These are phyloP conservation scores for Penaeus japonicus DNA, from an alignment of 1,140 invertebrate species.

Conservation along the genomic window DNA sequence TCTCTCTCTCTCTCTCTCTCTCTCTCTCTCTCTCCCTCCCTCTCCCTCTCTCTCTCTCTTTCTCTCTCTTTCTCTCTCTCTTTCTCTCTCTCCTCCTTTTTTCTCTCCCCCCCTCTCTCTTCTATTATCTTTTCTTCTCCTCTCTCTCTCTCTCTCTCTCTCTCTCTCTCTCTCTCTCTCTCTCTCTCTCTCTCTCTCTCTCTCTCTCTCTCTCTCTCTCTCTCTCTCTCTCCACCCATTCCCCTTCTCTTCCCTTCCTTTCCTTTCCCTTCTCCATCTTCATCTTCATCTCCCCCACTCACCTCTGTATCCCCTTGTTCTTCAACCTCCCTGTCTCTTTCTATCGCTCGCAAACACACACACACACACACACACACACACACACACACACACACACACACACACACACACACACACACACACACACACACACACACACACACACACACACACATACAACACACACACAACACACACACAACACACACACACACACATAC, in stretches of 20 bases:
- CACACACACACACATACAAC: too few species aligned
- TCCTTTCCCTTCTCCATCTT: background rate
- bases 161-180: background rate
- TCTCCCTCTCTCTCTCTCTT: background rate
- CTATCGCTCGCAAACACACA: too few species aligned
- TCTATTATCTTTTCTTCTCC: background rate
- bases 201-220: background rate
- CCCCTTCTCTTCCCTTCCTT: background rate
- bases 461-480: too few species aligned
- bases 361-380: too few species aligned
- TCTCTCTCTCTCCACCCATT: background rate
- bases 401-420: too few species aligned
- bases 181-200: background rate
- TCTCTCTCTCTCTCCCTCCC: background rate
- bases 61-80: background rate
- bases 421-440: too few species aligned
- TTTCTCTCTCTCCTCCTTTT: background rate
- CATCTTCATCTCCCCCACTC: background rate
- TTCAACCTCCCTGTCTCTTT: background rate
- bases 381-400: too few species aligned
- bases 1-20: background rate
- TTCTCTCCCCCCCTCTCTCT: background rate
- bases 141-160: background rate
- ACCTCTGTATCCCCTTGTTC: background rate
- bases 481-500: too few species aligned